phyloP scores from a whole-genome alignment of 2,888 invertebrate species.

The Ochlodes sylvanus region DNA sequence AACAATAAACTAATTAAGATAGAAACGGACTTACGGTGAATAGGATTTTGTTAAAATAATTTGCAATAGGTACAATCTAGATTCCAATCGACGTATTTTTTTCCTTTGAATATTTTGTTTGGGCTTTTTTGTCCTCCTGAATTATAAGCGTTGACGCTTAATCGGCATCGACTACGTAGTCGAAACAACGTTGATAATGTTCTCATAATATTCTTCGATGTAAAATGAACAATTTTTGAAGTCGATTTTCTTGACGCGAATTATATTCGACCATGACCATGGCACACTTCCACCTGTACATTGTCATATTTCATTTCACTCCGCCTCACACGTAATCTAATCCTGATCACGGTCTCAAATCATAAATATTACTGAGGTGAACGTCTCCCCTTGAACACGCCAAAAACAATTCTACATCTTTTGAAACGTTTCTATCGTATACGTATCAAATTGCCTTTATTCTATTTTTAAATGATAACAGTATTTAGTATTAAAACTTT shows the following conservation, averaged over 20 bases:
- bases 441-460: not conserved
- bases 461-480: not conserved
- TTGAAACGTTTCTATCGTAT: not conserved
- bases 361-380: slow-evolving; percentile 22
- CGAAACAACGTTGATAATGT: too few species aligned
- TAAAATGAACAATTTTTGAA: too few species aligned
- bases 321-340: not conserved
- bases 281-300: not conserved
- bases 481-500: not conserved
- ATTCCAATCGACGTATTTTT: too few species aligned
- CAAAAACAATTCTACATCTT: slow-evolving; percentile 5
- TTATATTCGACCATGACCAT: not conserved
- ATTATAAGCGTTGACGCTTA: too few species aligned
- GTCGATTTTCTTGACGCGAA: too few species aligned
- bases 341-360: slow-evolving; percentile 13
- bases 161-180: too few species aligned
- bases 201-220: too few species aligned
- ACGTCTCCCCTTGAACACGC: slow-evolving; percentile 20
- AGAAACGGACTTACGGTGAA: too few species aligned
- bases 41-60: too few species aligned
- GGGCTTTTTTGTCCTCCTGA: too few species aligned
- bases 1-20: not conserved
- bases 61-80: too few species aligned
- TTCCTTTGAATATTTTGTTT: too few species aligned
- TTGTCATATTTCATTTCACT: slow-evolving; percentile 5